Conservation (phyloP, 2,888 invertebrate species). For the Eristalis arbustorum region DNA sequence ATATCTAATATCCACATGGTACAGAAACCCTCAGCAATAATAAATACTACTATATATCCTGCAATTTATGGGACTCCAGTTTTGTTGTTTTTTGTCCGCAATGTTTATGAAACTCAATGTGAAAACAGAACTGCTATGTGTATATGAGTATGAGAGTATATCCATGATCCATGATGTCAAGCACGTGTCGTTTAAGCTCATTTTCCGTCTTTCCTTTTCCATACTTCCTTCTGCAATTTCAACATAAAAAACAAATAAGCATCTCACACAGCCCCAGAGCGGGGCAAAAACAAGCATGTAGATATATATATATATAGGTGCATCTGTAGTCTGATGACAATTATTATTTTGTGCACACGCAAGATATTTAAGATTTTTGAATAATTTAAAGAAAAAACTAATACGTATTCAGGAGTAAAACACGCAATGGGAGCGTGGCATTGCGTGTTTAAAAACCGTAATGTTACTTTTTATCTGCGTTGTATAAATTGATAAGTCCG, state of each 20-base stretch:
- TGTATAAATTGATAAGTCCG: too few species aligned
- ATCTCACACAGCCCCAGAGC: neutral
- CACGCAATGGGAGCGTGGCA: too few species aligned
- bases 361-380: neutral
- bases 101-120: neutral
- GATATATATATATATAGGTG: neutral
- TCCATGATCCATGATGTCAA: neutral
- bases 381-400: neutral
- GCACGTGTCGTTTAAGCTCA: conserved; percentile 2
- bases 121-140: neutral
- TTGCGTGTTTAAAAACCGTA: too few species aligned
- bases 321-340: neutral
- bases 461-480: too few species aligned
- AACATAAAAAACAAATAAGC: neutral
- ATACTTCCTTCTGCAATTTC: neutral
- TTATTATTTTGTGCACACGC: neutral
- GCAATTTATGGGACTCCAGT: neutral
- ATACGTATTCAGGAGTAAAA: neutral
- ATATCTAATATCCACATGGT: neutral
- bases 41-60: neutral
- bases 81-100: neutral
- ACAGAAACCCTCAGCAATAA: neutral
- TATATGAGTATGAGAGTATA: too few species aligned
- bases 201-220: neutral
- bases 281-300: neutral